phyloP scores from a whole-genome alignment of 2,888 invertebrate species.

The Cotesia congregata region DNA sequence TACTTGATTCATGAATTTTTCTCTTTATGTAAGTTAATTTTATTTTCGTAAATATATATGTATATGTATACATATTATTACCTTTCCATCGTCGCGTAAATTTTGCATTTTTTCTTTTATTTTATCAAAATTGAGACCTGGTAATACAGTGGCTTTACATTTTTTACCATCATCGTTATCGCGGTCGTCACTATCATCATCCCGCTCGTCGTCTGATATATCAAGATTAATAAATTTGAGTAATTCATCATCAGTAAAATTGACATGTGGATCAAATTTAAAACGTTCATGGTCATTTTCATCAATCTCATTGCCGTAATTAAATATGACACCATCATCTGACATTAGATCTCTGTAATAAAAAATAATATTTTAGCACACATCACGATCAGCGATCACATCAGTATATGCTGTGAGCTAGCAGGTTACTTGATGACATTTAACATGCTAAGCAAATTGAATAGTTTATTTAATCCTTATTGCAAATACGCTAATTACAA shows the following conservation, averaged over 20 bases:
- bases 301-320: conserved; percentile 48
- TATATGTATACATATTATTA: conserved; percentile 41
- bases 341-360: conserved; percentile 53
- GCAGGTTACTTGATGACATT: background rate
- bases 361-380: background rate
- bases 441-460: too few species aligned
- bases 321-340: conserved; percentile 52
- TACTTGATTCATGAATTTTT: too few species aligned
- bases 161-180: conserved; percentile 68
- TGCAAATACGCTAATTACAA: too few species aligned
- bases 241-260: conserved; percentile 58
- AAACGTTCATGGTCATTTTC: conserved; percentile 50
- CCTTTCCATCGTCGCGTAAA: conserved; percentile 72
- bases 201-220: conserved; percentile 65
- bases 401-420: background rate
- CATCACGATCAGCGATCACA: background rate
- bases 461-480: too few species aligned
- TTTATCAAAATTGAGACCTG: conserved; percentile 70
- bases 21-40: too few species aligned
- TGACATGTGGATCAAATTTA: conserved; percentile 45
- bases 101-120: conserved; percentile 73
- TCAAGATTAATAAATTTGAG: conserved; percentile 60
- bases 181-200: conserved; percentile 65
- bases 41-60: too few species aligned
- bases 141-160: conserved; percentile 49